Base-by-base conservation (phyloP, 1,140 invertebrate genomes). In the Zaprionus nigranus region DNA sequence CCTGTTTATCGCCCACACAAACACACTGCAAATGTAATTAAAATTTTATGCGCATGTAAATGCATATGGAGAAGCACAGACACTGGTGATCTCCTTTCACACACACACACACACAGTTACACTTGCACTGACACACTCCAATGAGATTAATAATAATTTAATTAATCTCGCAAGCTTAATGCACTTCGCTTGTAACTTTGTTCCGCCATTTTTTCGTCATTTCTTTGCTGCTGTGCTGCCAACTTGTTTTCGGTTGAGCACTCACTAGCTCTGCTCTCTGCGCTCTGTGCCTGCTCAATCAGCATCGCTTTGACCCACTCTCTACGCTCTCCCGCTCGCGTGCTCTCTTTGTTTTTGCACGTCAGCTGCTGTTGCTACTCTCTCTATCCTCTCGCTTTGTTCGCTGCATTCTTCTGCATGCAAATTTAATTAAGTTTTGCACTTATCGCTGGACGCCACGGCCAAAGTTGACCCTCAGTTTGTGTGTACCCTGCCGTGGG, bases 71-170 rank as follows among this genome's bases (percentile, higher is more conserved):
- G 17, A 66, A 56, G 43, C 60, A 69, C 63, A 83, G 53, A 13
- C 34, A 12, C 28, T 56, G 57, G 15, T 34, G 49, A 57, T 53
- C 63, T 2, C 56, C 28, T 65, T 63, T 15, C 60, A 1, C 5
- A 30, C 64, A 7, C 60, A 1, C 5, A 30, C 64, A 7, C 26
- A 54, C 24, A 15, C 49, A 40, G 2, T n/a, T 3, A 5, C 38
- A 46, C 6, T 17, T n/a, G 17, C 40, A 46, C 40, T 46, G n/a
- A 58, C 53, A 49, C 74, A 85, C 51, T 77, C 26, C 70, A 87
- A 86, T 83, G 77, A 83, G 83, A 88, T 86, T 88, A 87, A 86
- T 83, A 88, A 86, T 86, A 86, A 86, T 88, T 88, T 88, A 86
- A 86, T 86, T 88, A 86, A 86, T 88, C 75, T 81, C 76, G 53